Evolutionary conservation across 2,888 invertebrate genomes (phyloP).

Genomic region (Drosophila percnosoma): DNA sequence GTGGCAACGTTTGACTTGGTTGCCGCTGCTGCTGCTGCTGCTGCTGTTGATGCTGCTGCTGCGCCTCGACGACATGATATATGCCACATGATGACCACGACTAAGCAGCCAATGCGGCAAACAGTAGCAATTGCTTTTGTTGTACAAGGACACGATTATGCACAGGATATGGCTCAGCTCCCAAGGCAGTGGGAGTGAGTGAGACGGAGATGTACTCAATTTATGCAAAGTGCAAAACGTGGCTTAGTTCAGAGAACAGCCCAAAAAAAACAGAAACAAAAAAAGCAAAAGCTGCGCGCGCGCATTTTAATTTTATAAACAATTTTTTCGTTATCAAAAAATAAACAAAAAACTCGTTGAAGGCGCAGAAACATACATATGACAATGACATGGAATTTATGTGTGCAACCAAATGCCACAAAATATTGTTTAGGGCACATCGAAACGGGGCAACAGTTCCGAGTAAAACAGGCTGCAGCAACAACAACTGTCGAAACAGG

Average conservation of each 20-base stretch:
- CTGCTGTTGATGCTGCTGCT: slow-evolving; percentile 18
- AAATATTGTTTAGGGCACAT: slow-evolving; percentile 65
- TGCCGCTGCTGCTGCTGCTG: slow-evolving; percentile 13
- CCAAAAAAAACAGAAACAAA: slow-evolving; percentile 1
- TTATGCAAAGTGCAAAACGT: slow-evolving; percentile 79
- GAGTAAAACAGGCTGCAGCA: slow-evolving; percentile 47
- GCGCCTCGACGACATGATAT: slow-evolving; percentile 72
- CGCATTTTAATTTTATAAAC: slow-evolving; percentile 58
- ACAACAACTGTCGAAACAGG: background rate
- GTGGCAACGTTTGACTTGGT: slow-evolving; percentile 60
- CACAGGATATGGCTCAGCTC: slow-evolving; percentile 50
- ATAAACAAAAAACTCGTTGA: slow-evolving; percentile 15
- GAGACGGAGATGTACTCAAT: slow-evolving; percentile 52
- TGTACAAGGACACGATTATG: slow-evolving; percentile 81
- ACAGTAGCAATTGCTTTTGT: slow-evolving; percentile 83
- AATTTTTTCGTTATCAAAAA: slow-evolving; percentile 43
- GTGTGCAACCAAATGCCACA: slow-evolving; percentile 54
- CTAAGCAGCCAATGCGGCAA: slow-evolving; percentile 71
- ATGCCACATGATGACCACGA: slow-evolving; percentile 77
- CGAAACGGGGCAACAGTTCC: slow-evolving; percentile 56
- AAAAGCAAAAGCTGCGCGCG: slow-evolving; percentile 46
- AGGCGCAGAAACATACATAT: slow-evolving; percentile 47
- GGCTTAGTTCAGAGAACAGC: slow-evolving; percentile 38
- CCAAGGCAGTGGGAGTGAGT: background rate
- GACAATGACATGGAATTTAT: slow-evolving; percentile 72